Conservation (phyloP, 2,797 vertebrate species). For the Morelia viridis region DNA sequence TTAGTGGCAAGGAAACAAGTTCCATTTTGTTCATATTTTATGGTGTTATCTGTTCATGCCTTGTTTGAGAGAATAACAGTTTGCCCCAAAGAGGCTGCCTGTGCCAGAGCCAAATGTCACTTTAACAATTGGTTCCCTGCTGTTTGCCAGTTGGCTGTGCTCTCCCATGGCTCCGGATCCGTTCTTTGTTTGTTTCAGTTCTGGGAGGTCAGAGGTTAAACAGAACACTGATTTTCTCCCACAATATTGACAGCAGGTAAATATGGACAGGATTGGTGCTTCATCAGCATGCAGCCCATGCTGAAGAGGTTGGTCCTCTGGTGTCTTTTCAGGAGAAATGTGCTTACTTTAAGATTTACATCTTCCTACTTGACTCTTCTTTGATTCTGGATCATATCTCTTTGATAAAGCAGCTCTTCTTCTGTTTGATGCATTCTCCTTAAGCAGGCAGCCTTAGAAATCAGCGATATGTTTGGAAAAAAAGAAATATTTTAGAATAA, state of each 20-base stretch:
- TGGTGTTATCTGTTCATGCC: slow-evolving; percentile 67
- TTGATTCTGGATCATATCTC: background rate
- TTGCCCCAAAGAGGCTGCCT: slow-evolving; percentile 53
- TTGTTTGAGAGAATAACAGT: slow-evolving; percentile 65
- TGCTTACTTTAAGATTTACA: slow-evolving; percentile 24
- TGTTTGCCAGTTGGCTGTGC: slow-evolving; percentile 50
- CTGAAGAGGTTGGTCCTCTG: slow-evolving; percentile 53
- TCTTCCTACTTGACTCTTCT: slow-evolving; percentile 29
- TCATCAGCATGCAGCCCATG: slow-evolving; percentile 42
- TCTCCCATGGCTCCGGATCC: slow-evolving; percentile 57
- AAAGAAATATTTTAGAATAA: background rate
- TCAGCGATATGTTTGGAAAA: background rate
- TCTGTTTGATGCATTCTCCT: slow-evolving; percentile 15
- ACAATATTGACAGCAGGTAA: slow-evolving; percentile 56
- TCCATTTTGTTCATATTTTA: slow-evolving; percentile 72
- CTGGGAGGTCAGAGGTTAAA: slow-evolving; percentile 63
- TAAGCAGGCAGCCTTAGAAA: background rate
- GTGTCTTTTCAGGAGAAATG: slow-evolving; percentile 44
- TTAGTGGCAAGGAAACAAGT: slow-evolving; percentile 72
- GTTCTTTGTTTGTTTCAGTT: slow-evolving; percentile 62
- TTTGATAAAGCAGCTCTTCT: background rate
- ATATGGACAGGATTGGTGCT: slow-evolving; percentile 48
- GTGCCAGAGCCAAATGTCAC: slow-evolving; percentile 51
- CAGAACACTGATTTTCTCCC: slow-evolving; percentile 55
- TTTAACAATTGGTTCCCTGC: slow-evolving; percentile 60